Conservation (phyloP, 2,797 vertebrate species). For the Neosilurus mollespiculum region DNA sequence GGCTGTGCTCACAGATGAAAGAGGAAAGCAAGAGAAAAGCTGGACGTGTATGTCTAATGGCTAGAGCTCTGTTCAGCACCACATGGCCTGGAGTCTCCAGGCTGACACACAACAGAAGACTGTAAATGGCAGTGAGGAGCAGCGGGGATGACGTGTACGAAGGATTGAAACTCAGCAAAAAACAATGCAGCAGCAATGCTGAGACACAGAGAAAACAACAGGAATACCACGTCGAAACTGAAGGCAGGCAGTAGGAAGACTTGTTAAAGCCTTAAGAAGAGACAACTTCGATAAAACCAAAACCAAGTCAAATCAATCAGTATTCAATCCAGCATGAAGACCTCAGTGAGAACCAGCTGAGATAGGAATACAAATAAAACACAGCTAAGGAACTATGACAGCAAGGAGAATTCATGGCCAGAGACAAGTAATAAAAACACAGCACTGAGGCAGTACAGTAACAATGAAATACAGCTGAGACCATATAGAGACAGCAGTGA, state of each 20-base stretch:
- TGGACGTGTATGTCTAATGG: slow-evolving; percentile 7
- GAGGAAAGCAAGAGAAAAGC: slow-evolving; percentile 23
- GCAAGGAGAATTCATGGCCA: too few species aligned
- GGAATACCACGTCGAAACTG: neutral
- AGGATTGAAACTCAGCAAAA: neutral
- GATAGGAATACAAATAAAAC: neutral
- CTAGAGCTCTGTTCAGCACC: neutral
- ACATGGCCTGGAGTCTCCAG: neutral
- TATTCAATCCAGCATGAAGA: neutral
- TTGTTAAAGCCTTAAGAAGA: neutral
- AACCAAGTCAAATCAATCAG: neutral
- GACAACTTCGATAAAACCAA: neutral
- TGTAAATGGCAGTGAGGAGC: neutral
- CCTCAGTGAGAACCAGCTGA: neutral
- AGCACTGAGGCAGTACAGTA: neutral
- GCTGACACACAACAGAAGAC: neutral
- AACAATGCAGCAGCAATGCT: neutral
- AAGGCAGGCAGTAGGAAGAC: neutral
- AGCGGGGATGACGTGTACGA: neutral
- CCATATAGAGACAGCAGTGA: neutral
- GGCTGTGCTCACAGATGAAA: neutral
- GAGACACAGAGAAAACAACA: neutral
- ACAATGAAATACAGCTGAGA: neutral
- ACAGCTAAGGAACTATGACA: neutral
- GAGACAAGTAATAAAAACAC: neutral